phyloP scores from a whole-genome alignment of 2,113 vertebrate species.

The Recurvirostra avosetta region DNA sequence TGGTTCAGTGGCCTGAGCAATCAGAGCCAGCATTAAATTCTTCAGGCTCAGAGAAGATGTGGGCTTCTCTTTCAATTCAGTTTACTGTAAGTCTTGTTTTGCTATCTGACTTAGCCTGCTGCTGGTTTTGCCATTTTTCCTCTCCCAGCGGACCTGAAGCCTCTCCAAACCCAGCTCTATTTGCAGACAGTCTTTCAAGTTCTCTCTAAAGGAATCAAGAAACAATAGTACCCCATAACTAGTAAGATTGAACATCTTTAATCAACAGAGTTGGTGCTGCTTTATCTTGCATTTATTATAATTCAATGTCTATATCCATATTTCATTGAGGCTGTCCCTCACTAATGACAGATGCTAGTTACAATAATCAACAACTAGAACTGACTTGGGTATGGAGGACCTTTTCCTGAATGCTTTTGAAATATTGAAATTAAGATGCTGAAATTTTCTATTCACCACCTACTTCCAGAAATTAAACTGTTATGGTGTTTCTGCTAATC shows the following conservation, averaged over 20 bases:
- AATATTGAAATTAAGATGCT: not conserved
- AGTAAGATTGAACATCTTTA: not conserved
- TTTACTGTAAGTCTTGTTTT: not conserved
- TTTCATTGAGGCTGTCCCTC: not conserved
- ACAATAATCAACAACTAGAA: not conserved
- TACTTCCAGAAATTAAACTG: not conserved
- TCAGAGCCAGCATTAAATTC: not conserved
- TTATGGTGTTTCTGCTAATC: not conserved
- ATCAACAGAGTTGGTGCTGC: not conserved
- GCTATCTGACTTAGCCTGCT: not conserved
- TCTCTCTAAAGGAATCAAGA: not conserved
- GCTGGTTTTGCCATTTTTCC: not conserved
- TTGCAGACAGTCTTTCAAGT: not conserved
- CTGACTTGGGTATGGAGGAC: not conserved
- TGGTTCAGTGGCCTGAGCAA: not conserved
- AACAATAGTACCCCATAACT: not conserved
- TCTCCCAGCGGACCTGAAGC: not conserved
- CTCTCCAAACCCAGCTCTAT: not conserved
- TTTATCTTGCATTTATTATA: not conserved
- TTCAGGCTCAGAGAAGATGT: not conserved
- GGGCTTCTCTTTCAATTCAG: not conserved
- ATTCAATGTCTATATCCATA: not conserved
- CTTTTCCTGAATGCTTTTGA: not conserved
- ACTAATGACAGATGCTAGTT: not conserved
- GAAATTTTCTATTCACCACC: not conserved